phyloP scores from a whole-genome alignment of 2,797 vertebrate species.

The Halcyon badia region DNA sequence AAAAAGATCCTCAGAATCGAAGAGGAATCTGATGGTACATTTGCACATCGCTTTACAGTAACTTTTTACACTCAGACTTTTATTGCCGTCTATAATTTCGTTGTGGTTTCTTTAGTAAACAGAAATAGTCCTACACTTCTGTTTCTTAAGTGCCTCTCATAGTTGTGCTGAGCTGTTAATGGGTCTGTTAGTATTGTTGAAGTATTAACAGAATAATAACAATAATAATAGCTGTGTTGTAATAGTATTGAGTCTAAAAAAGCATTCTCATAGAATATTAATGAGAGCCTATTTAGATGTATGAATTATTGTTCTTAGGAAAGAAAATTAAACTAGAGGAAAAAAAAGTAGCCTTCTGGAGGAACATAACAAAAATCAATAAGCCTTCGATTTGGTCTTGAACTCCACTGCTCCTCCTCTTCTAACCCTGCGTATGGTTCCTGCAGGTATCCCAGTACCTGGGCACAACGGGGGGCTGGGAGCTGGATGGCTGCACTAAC shows the following conservation, averaged over 20 bases:
- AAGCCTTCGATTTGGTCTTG: not conserved
- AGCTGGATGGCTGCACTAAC: not conserved
- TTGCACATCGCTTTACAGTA: not conserved
- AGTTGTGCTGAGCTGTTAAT: conserved; percentile 27
- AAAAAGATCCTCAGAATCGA: not conserved
- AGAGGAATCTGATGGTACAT: not conserved
- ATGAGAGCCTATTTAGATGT: conserved; percentile 17
- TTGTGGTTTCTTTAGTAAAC: conserved; percentile 38
- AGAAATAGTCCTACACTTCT: not conserved
- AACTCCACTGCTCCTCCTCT: not conserved
- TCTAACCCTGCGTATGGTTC: not conserved
- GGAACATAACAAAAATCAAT: not conserved
- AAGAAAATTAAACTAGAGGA: not conserved
- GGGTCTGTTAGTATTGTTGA: conserved; percentile 41
- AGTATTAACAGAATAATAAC: conserved; percentile 48
- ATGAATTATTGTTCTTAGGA: conserved; percentile 22
- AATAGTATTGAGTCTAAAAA: conserved; percentile 3
- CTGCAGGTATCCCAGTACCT: not conserved
- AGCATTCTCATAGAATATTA: conserved; percentile 56
- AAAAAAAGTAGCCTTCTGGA: not conserved
- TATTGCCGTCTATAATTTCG: not conserved
- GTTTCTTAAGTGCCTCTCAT: not conserved
- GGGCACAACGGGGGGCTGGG: not conserved
- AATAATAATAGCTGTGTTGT: conserved; percentile 23
- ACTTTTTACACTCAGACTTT: not conserved